Percentiles rank a stretch among this genome's conserved stretches.
Conservation (phyloP, 2,888 invertebrate species). For the Camptogramma bilineatum region DNA sequence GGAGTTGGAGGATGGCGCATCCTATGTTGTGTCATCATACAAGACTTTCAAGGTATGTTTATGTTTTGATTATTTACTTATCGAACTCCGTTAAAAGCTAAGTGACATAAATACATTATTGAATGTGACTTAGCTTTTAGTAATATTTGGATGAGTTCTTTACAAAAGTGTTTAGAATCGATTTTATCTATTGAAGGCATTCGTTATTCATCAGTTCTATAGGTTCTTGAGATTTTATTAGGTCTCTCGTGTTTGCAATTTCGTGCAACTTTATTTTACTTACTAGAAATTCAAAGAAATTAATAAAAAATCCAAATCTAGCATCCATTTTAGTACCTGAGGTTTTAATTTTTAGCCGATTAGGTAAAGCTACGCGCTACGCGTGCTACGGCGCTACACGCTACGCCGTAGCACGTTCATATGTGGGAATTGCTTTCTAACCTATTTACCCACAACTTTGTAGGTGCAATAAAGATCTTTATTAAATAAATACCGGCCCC, state of each 20-base stretch:
- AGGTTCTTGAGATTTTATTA: too few species aligned
- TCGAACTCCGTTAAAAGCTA: not conserved
- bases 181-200: too few species aligned
- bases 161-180: too few species aligned
- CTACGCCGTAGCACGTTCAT: conserved; percentile 13
- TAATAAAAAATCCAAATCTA: not conserved
- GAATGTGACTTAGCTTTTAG: not conserved
- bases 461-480: conserved; percentile 32
- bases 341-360: not conserved
- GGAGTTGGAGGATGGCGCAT: conserved; percentile 95
- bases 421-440: conserved; percentile 2
- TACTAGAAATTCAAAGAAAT: too few species aligned
- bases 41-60: conserved; percentile 93
- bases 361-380: not conserved
- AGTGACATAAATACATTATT: not conserved
- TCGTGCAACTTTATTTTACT: too few species aligned
- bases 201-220: too few species aligned
- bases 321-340: not conserved
- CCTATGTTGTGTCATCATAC: conserved; percentile 96
- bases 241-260: too few species aligned
- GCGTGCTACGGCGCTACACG: conserved; percentile 12
- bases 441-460: conserved; percentile 22
- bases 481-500: conserved; percentile 34
- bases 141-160: not conserved
- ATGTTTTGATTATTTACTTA: conserved; percentile 4